Evolutionary conservation across 2,888 invertebrate genomes (phyloP).

Genomic region (Cataglyphis livida): DNA sequence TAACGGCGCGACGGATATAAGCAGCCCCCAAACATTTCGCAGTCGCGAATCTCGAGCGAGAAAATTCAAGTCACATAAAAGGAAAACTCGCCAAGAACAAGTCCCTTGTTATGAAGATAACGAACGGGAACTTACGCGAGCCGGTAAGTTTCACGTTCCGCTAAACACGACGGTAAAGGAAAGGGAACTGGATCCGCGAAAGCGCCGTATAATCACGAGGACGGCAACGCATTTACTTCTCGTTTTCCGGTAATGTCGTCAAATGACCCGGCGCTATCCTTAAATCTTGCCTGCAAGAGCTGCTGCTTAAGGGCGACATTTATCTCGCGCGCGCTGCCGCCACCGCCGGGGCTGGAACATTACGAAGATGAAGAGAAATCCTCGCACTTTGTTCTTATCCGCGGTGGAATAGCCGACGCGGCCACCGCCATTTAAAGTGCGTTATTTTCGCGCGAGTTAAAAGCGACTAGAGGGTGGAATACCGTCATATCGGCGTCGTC

Average conservation of each 20-base stretch:
- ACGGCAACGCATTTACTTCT: constrained; percentile 67
- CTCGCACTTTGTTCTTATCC: constrained; percentile 73
- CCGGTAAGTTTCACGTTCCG: constrained; percentile 26
- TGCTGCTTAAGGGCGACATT: constrained; percentile 72
- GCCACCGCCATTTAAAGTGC: constrained; percentile 55
- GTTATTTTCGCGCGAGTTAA: constrained; percentile 58
- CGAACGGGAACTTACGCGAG: constrained; percentile 11
- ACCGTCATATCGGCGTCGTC: constrained; percentile 6
- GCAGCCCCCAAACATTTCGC: constrained; percentile 6
- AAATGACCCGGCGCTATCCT: constrained; percentile 68
- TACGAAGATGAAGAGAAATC: constrained; percentile 73
- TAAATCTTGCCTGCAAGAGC: constrained; percentile 68
- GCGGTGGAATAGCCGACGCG: constrained; percentile 35
- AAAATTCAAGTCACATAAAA: constrained; percentile 9
- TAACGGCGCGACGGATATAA: background rate
- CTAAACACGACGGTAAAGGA: constrained; percentile 5
- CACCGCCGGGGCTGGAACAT: constrained; percentile 57
- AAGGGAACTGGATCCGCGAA: background rate
- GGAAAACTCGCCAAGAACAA: constrained; percentile 13
- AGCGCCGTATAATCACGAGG: constrained; percentile 62
- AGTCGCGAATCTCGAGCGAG: constrained; percentile 25
- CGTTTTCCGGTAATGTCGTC: constrained; percentile 68
- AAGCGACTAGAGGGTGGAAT: constrained; percentile 13
- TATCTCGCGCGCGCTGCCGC: constrained; percentile 65
- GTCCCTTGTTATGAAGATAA: constrained; percentile 38